phyloP scores from a whole-genome alignment of 1,140 invertebrate species.

The Neodiprion pinetum region DNA sequence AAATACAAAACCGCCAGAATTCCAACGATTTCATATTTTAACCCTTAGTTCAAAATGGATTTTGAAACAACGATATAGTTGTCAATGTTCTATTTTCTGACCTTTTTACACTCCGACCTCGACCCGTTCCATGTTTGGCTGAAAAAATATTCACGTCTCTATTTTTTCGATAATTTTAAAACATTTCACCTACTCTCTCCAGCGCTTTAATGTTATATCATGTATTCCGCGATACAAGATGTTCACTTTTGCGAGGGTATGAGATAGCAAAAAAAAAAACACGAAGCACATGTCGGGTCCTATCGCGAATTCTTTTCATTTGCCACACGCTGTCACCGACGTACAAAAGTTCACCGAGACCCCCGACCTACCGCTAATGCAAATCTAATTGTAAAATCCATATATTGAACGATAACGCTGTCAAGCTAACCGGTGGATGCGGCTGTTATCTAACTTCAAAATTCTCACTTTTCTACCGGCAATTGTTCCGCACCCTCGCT shows the following conservation, averaged over 20 bases:
- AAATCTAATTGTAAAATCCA: slow-evolving; percentile 42
- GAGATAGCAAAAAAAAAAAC: background rate
- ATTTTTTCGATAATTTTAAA: background rate
- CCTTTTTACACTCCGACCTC: no score
- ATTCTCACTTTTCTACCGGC: no score
- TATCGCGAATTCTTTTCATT: background rate
- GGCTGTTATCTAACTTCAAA: background rate
- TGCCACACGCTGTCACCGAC: background rate
- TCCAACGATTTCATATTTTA: no score
- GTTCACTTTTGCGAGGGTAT: background rate
- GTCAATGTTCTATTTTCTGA: no score
- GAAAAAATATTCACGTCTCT: background rate
- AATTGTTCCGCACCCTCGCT: no score
- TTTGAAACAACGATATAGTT: no score
- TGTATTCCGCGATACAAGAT: background rate
- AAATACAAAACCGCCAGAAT: no score
- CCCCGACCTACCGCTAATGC: slow-evolving; percentile 28
- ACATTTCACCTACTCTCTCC: background rate
- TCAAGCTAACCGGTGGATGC: background rate
- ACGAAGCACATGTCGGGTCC: background rate
- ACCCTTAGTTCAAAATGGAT: no score
- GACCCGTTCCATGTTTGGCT: no score
- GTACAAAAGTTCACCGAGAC: no score
- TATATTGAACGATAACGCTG: slow-evolving; percentile 20
- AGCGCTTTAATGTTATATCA: background rate